Conservation (phyloP, 2,888 invertebrate genomes). For the Drosophila maculinotata region DNA sequence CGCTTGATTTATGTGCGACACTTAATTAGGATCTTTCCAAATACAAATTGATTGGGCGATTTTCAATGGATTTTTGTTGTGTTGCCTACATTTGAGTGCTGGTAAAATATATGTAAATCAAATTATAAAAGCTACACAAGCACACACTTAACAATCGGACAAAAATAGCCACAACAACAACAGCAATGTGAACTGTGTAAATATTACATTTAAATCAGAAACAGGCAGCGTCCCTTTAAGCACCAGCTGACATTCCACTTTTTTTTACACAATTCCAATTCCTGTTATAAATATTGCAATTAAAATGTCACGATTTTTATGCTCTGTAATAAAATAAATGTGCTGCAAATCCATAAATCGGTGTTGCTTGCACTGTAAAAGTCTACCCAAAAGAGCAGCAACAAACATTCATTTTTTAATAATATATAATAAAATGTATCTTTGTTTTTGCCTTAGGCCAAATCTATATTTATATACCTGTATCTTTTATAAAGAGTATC, state of each 20-base stretch:
- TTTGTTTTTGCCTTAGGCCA: too few relatives aligned
- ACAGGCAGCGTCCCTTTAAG: slow-evolving; percentile 23
- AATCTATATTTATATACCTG: too few relatives aligned
- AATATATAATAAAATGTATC: background rate
- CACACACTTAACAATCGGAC: slow-evolving; percentile 3
- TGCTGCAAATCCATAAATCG: background rate
- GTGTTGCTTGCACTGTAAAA: background rate
- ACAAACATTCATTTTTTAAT: too few relatives aligned
- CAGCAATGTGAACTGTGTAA: slow-evolving; percentile 5
- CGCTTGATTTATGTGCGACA: slow-evolving; percentile 70
- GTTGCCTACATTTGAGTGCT: slow-evolving; percentile 26
- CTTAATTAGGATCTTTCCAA: slow-evolving; percentile 66
- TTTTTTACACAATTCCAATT: background rate
- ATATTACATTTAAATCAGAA: slow-evolving; percentile 37
- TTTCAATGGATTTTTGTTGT: slow-evolving; percentile 7
- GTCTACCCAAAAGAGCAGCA: too few relatives aligned
- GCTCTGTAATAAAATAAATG: slow-evolving; percentile 1
- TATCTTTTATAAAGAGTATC: background rate
- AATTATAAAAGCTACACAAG: slow-evolving; percentile 24
- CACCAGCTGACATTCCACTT: slow-evolving; percentile 26
- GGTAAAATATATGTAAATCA: slow-evolving; percentile 44
- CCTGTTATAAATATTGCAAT: slow-evolving; percentile 56
- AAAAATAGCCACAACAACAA: slow-evolving; percentile 20
- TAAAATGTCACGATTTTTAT: slow-evolving; percentile 41
- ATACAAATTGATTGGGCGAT: slow-evolving; percentile 15